Evolutionary conservation across 2,113 vertebrate species (phyloP).

Genomic region (Sialia sialis): DNA sequence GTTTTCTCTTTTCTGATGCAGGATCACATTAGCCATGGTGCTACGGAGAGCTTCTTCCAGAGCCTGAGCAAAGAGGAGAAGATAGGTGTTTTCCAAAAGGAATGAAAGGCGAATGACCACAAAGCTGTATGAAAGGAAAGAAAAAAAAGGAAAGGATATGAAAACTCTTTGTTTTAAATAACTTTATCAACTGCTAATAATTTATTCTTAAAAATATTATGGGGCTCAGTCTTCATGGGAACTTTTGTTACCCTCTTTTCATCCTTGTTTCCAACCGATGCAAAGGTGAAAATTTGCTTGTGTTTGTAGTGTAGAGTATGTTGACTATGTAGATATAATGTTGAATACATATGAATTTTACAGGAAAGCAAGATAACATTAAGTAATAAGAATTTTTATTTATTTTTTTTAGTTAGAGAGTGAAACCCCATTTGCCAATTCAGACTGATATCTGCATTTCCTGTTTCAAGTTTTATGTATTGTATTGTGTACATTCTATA

Average conservation of each 20-base stretch:
- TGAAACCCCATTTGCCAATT: not conserved
- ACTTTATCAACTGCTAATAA: not conserved
- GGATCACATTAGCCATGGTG: slow-evolving; percentile 69
- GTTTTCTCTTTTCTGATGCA: slow-evolving; percentile 70
- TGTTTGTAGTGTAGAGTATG: not conserved
- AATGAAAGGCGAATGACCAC: slow-evolving; percentile 76
- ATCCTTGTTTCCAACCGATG: not conserved
- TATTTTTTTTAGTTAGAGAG: not conserved
- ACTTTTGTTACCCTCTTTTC: not conserved
- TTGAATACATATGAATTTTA: not conserved
- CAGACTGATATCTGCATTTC: not conserved
- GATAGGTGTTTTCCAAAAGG: slow-evolving; percentile 42
- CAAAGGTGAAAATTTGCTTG: not conserved
- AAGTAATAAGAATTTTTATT: not conserved
- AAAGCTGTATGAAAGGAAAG: slow-evolving; percentile 64
- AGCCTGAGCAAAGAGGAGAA: slow-evolving; percentile 74
- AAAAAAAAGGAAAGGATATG: not conserved
- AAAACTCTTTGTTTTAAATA: not conserved
- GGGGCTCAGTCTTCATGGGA: not conserved
- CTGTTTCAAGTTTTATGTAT: not conserved
- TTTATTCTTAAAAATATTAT: not conserved
- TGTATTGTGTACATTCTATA: not conserved
- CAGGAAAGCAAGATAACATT: not conserved
- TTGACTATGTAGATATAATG: not conserved
- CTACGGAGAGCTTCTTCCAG: slow-evolving; percentile 73